These are phyloP conservation scores for Oligia strigilis DNA, from an alignment of 2,888 invertebrate species.

Conservation along the genomic window DNA sequence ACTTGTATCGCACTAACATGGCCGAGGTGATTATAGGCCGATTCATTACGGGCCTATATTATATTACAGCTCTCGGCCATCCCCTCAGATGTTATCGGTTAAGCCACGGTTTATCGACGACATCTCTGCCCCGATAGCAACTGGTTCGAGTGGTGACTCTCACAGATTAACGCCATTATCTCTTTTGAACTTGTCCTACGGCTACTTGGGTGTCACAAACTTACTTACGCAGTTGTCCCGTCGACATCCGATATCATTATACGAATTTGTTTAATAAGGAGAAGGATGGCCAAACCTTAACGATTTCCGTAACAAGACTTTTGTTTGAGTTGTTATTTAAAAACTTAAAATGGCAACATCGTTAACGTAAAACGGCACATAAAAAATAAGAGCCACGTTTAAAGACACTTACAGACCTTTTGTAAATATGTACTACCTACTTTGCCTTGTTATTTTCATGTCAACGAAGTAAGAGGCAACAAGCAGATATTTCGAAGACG, in stretches of 20 bases:
- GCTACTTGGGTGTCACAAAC: conserved; percentile 77
- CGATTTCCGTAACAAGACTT: not conserved
- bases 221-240: conserved; percentile 71
- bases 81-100: conserved; percentile 76
- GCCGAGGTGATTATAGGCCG: conserved; percentile 47
- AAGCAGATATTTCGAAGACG: not conserved
- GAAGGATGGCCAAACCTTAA: not conserved
- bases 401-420: not conserved
- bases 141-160: conserved; percentile 76
- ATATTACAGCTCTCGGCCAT: conserved; percentile 67
- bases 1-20: conserved; percentile 26
- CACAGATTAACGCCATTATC: conserved; percentile 84
- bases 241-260: conserved; percentile 58
- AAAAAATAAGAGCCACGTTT: not conserved
- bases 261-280: conserved; percentile 56
- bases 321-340: not conserved
- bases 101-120: conserved; percentile 81
- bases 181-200: conserved; percentile 78
- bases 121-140: conserved; percentile 76
- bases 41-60: conserved; percentile 65
- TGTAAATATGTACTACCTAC: not conserved
- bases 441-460: conserved; percentile 2
- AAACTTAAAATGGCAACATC: not conserved
- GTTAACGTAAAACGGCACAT: not conserved
- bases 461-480: not conserved